These are phyloP conservation scores for Cordilura impudica DNA, from an alignment of 2,888 invertebrate genomes.

Conservation along the genomic window DNA sequence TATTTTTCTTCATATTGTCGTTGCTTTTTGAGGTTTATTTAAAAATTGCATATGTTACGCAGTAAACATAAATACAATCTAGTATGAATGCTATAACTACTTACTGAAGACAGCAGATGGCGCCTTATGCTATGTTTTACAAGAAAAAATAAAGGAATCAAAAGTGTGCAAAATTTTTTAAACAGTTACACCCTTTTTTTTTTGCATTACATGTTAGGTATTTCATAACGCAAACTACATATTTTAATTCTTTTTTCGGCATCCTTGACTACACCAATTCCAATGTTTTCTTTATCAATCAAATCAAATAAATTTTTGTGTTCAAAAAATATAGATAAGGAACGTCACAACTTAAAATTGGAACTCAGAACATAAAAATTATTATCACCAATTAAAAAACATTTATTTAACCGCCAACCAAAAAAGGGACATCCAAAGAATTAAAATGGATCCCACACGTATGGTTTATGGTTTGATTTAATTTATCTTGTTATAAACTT, in stretches of 20 bases:
- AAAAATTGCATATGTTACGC: background rate
- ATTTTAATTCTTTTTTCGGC: background rate
- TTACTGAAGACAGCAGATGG: constrained; percentile 48
- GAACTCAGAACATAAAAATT: too few species aligned
- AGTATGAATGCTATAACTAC: background rate
- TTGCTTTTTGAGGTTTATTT: background rate
- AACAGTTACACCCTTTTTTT: constrained; percentile 52
- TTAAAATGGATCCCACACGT: too few species aligned
- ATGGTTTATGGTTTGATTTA: too few species aligned
- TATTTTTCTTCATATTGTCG: background rate
- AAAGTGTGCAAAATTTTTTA: constrained; percentile 45
- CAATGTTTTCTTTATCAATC: too few species aligned
- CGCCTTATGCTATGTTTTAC: constrained; percentile 49
- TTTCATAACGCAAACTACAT: background rate
- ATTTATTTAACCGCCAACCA: too few species aligned
- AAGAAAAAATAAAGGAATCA: constrained; percentile 19
- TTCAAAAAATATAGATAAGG: too few species aligned
- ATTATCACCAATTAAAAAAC: too few species aligned
- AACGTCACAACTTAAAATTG: too few species aligned
- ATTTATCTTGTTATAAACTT: too few species aligned
- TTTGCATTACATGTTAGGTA: constrained; percentile 35
- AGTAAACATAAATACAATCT: background rate
- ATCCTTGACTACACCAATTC: background rate
- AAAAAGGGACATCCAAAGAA: too few species aligned
- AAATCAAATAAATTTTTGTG: too few species aligned